A percentile compares a stretch with the other conserved stretches of the same genome.
Evolutionary conservation across 1,140 invertebrate species (phyloP).

Genomic region (Drosophila cardini): DNA sequence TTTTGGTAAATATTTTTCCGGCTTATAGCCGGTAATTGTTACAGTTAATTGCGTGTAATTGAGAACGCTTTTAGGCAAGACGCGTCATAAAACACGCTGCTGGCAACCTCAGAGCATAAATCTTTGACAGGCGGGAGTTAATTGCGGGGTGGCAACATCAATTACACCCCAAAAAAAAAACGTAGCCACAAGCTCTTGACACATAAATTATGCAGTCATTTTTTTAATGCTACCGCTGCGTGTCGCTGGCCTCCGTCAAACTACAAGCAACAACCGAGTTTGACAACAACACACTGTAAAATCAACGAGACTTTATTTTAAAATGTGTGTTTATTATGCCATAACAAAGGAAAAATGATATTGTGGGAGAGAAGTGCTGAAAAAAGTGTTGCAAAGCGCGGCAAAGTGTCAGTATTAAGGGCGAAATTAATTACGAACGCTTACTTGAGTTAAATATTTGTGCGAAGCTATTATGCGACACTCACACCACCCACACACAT

Average conservation of each 20-base stretch:
- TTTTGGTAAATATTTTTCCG: constrained; percentile 36
- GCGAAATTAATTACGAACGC: constrained; percentile 79
- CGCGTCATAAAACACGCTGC: constrained; percentile 62
- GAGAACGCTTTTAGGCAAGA: constrained; percentile 60
- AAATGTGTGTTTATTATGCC: constrained; percentile 80
- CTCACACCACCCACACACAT: constrained; percentile 8
- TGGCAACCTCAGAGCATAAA: constrained; percentile 56
- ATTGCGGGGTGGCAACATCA: constrained; percentile 72
- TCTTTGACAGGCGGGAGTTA: constrained; percentile 61
- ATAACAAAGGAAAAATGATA: constrained; percentile 44
- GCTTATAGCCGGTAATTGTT: constrained; percentile 44
- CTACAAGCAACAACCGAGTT: constrained; percentile 18
- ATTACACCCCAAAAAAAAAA: constrained; percentile 55
- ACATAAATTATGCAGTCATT: constrained; percentile 79
- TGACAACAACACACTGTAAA: constrained; percentile 27
- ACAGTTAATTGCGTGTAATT: constrained; percentile 73
- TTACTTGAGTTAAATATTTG: constrained; percentile 83
- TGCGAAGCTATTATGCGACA: constrained; percentile 49
- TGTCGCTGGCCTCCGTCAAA: constrained; percentile 9
- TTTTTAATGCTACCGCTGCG: constrained; percentile 43
- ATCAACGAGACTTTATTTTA: constrained; percentile 66
- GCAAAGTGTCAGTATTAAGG: constrained; percentile 76
- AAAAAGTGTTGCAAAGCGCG: constrained; percentile 68
- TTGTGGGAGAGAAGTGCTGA: not conserved
- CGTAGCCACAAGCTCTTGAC: constrained; percentile 63